These are phyloP conservation scores for Allygus modestus DNA, from an alignment of 2,888 invertebrate species.

Conservation along the genomic window DNA sequence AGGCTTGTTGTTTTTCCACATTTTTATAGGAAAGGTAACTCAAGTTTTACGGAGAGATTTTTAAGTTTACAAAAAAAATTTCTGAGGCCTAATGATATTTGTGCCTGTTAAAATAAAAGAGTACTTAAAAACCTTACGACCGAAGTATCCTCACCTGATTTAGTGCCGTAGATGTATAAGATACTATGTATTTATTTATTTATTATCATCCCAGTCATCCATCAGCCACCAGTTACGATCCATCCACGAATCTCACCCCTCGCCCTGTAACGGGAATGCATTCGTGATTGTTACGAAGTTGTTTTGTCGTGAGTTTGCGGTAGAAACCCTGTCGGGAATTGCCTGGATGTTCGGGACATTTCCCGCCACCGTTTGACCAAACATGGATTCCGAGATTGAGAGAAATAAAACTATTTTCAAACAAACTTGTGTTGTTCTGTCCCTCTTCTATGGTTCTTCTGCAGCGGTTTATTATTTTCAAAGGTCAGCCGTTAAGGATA, in stretches of 20 bases:
- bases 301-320: not conserved
- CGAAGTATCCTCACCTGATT: not conserved
- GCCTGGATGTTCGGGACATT: constrained; percentile 49
- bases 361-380: constrained; percentile 38
- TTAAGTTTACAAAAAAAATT: not conserved
- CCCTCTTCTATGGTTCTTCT: not conserved
- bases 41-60: too few relatives aligned
- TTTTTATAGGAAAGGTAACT: not conserved
- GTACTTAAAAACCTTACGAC: not conserved
- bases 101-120: not conserved
- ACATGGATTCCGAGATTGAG: not conserved
- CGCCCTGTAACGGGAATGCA: not conserved
- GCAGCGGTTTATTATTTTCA: too few relatives aligned
- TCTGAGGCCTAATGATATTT: not conserved
- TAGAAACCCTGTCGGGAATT: constrained; percentile 41
- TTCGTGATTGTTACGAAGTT: not conserved
- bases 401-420: constrained; percentile 24
- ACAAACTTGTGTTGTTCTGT: not conserved
- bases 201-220: constrained; percentile 3
- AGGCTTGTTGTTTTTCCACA: not conserved
- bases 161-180: not conserved
- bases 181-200: constrained; percentile 43
- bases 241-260: not conserved
- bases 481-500: too few relatives aligned
- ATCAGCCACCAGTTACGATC: constrained; percentile 30